A percentile compares a stretch with the other conserved stretches of the same genome.
These are phyloP conservation scores for Forficula auricularia DNA, from an alignment of 1,140 invertebrate species.

Conservation along the genomic window DNA sequence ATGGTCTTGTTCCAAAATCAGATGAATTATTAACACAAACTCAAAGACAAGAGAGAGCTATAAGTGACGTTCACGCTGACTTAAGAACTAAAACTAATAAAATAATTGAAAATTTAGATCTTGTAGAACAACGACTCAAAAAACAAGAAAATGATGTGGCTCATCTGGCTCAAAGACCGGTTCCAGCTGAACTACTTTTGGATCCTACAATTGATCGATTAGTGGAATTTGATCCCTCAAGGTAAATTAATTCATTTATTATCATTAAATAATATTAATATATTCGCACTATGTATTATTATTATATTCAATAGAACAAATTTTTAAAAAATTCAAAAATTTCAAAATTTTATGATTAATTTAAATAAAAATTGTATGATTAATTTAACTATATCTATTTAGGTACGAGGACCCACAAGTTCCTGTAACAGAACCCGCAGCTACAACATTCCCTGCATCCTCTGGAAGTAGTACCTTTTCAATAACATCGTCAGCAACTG, in stretches of 20 bases:
- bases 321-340: no score
- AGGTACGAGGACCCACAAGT: neutral
- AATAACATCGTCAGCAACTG: no score
- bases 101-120: constrained; percentile 70
- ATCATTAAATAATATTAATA: no score
- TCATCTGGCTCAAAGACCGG: constrained; percentile 44
- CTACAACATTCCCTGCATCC: constrained; percentile 3
- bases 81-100: constrained; percentile 62
- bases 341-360: no score
- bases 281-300: no score
- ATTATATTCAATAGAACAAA: no score
- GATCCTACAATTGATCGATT: constrained; percentile 59
- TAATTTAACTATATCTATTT: no score
- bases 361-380: no score
- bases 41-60: constrained; percentile 67
- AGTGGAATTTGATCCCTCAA: constrained; percentile 53
- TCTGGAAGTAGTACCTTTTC: neutral
- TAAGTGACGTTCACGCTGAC: constrained; percentile 71
- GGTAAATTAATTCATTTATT: constrained; percentile 21
- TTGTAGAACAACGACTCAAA: constrained; percentile 63
- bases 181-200: constrained; percentile 48
- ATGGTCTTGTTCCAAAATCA: constrained; percentile 66
- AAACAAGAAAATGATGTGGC: constrained; percentile 51
- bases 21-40: constrained; percentile 69
- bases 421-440: neutral